Evolutionary conservation across 2,888 invertebrate genomes (phyloP).

Genomic region (Rhagonycha lutea): DNA sequence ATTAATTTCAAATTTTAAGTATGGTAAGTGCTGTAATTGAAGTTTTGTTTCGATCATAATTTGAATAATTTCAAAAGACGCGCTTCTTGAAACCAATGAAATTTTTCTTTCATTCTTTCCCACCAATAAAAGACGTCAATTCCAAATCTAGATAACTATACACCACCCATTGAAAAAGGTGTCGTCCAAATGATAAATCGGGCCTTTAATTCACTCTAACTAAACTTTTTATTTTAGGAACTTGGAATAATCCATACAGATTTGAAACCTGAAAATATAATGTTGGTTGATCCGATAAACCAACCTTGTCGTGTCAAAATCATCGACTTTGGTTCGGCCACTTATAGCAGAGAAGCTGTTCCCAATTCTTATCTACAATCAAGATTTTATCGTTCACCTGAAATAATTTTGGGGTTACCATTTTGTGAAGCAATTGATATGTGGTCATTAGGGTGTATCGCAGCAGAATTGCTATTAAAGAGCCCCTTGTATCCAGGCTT

Average conservation of each 20-base stretch:
- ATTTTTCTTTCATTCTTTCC: no score
- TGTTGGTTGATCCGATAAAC: conserved; percentile 97
- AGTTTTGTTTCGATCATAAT: no score
- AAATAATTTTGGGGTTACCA: conserved; percentile 95
- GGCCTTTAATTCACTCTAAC: no score
- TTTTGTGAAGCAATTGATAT: conserved; percentile 99
- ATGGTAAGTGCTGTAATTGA: no score
- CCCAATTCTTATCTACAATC: conserved; percentile 99
- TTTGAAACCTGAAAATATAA: conserved; percentile 99
- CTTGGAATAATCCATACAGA: conserved; percentile 99
- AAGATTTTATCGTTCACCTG: conserved; percentile 96
- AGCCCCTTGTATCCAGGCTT: conserved; percentile 99
- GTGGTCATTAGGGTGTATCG: conserved; percentile 99
- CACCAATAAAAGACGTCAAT: no score
- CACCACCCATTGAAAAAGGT: no score
- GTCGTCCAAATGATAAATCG: no score
- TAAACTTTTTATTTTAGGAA: conserved; percentile 68
- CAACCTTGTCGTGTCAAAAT: conserved; percentile 99
- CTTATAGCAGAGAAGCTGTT: conserved; percentile 98
- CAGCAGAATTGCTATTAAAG: conserved; percentile 97
- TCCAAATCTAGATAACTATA: no score
- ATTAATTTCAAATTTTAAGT: no score
- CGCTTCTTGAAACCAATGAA: no score
- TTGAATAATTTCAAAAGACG: no score
- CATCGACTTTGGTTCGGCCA: conserved; percentile 99